Evolutionary conservation across 2,113 vertebrate species (phyloP), one percentile per base, ranked within the genome.

Genomic region (Grus americana): DNA sequence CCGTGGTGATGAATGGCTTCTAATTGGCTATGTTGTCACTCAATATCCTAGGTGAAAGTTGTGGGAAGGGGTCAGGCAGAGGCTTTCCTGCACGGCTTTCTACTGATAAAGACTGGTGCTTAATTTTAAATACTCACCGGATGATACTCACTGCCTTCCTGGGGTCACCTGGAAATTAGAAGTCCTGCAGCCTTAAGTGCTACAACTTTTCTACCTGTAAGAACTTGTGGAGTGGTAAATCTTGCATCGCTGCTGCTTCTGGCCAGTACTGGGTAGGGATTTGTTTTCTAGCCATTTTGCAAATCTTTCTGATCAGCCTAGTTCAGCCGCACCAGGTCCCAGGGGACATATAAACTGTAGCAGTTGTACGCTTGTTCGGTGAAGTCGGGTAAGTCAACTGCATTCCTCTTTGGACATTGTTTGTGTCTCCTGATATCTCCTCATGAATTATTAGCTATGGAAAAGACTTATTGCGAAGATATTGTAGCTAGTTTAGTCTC

Each of bases 301-400:
- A 74, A n/a, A 58, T 54, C n/a, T 49, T 34, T 61, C 36, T 65
- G 61, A 3, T 30, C 21, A 70, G 46, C 75, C 84, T 14, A 34
- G 34, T 65, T 66, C n/a, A 68, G 84, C 58, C 1, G 3, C 40
- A 78, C 21, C 38, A 61, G 54, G 57, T 84, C 84, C 58, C 54
- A 49, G 52, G 70, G 73, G 86, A 91, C 13, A 4, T 19, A 36
- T 10, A 26, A 85, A 57, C 70, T 46, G 21, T 4, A 68, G 81
- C 1, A 12, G 57, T 15, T 72, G n/a, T 46, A 32, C 0, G 0
- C 29, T 83, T 1, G 0, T 57, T 86, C 2, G 0, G 49, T 46
- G 71, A 50, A 86, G 94, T 58, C 0, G 1, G 21, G 5, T 23
- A 71, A 74, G 42, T 75, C 80, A 91, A 8, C 80, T 34, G 21